A percentile compares a stretch with the other conserved stretches of the same genome.
These are phyloP conservation scores for Periplaneta americana DNA, from an alignment of 1,140 invertebrate genomes.

Conservation along the genomic window DNA sequence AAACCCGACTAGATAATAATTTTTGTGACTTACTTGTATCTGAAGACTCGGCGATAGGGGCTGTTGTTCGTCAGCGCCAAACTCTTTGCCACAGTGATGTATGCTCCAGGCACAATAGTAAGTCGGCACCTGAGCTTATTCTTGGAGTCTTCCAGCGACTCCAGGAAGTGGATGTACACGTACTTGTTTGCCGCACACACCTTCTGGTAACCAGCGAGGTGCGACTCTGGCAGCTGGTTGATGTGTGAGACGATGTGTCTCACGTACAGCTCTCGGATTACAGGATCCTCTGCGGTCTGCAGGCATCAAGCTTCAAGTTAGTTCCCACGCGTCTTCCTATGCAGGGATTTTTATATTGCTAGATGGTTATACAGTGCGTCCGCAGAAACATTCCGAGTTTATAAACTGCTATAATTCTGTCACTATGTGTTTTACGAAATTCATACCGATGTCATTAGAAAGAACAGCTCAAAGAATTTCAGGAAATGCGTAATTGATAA, in stretches of 20 bases:
- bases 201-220: background rate
- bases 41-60: background rate
- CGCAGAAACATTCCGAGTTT: too few relatives aligned
- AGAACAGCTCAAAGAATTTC: too few relatives aligned
- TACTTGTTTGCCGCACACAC: background rate
- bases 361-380: too few relatives aligned
- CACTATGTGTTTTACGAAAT: too few relatives aligned
- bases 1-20: too few relatives aligned
- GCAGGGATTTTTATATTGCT: too few relatives aligned
- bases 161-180: background rate
- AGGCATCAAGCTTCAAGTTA: too few relatives aligned
- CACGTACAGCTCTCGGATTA: background rate
- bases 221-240: background rate
- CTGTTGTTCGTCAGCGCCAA: background rate
- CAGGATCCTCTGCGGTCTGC: background rate
- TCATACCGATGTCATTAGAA: too few relatives aligned
- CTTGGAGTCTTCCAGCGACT: background rate
- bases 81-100: background rate
- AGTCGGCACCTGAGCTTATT: background rate
- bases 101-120: background rate
- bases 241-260: background rate
- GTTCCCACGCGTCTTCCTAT: too few relatives aligned
- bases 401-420: too few relatives aligned
- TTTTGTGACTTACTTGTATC: background rate
- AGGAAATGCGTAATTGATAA: too few relatives aligned